These are phyloP conservation scores for Bombus terrestris DNA, from an alignment of 1,140 invertebrate genomes.

Conservation along the genomic window DNA sequence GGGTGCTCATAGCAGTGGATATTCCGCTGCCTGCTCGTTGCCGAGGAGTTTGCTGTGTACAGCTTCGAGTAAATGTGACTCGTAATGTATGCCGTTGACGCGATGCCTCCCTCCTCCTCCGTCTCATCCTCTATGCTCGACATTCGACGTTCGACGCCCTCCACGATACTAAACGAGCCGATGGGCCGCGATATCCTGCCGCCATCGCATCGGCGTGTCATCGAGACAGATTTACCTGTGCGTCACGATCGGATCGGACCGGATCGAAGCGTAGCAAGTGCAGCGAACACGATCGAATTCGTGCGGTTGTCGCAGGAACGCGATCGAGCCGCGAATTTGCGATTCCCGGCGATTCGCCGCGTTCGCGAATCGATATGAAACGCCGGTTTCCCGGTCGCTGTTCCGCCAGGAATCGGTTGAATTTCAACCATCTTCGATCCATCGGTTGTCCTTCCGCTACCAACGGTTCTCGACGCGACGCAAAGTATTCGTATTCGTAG, in stretches of 20 bases:
- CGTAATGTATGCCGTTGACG: slow-evolving; percentile 64
- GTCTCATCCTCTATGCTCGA: not conserved
- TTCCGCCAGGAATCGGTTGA: not conserved
- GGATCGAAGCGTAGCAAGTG: slow-evolving; percentile 18
- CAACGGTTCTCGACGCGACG: not conserved
- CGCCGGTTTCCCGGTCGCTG: not conserved
- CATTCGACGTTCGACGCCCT: slow-evolving; percentile 69
- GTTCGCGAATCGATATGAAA: slow-evolving; percentile 33
- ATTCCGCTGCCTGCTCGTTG: not conserved
- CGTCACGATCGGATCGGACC: slow-evolving; percentile 13
- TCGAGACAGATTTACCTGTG: slow-evolving; percentile 60
- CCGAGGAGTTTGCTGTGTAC: slow-evolving; percentile 40
- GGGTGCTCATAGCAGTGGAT: not conserved
- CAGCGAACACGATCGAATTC: slow-evolving; percentile 17
- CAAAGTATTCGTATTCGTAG: slow-evolving; percentile 23
- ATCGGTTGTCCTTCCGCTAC: not conserved
- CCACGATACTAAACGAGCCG: slow-evolving; percentile 79
- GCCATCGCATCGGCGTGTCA: slow-evolving; percentile 73
- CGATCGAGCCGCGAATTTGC: not conserved
- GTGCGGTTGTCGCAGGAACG: not conserved
- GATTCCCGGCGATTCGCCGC: slow-evolving; percentile 19
- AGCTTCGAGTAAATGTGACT: slow-evolving; percentile 71
- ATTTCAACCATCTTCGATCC: slow-evolving; percentile 32
- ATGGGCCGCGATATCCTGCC: slow-evolving; percentile 77
- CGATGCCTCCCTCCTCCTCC: slow-evolving; percentile 69